Base-by-base conservation (phyloP, 2,113 vertebrate genomes). In the Pyrgilauda ruficollis region DNA sequence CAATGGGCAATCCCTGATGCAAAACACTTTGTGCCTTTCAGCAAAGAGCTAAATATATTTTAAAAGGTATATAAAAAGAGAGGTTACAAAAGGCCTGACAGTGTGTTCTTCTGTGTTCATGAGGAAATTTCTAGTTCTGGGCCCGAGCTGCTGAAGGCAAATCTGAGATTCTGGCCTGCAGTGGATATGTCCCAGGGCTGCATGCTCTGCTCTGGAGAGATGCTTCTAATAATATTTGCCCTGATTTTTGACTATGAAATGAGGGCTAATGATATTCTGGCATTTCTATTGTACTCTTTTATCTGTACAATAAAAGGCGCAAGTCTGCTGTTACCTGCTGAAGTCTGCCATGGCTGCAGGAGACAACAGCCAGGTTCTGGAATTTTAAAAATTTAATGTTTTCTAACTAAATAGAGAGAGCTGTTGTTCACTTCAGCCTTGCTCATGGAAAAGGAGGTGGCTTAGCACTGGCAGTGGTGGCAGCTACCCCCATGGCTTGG, bases 211-310 rank as follows among this genome's bases (percentile, higher is more conserved):
- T 53, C 30, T 75, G 43, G 55, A 27, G 66, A 78, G 20, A 62
- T 58, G 23, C 62, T 91, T 84, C 64, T 91, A 84, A 58, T 59
- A 82, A 62, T 46, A 37, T 92, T 77, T 91, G 50, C 33, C 46
- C 46, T 49, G 26, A 4, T 84, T 92, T 94, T 50, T 28, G 26
- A 55, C 77, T 6, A 2, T 63, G 35, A 84, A 91, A 84, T 78
- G 64, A 80, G 84, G 23, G 11, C 46, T 74, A 63, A 63, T 53
- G 55, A 24, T 87, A 64, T 87, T 61, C 33, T 63, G 68, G 52
- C 23, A 18, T 56, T 56, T 14, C 8, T 56, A 56, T 14, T 53
- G 49, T 27, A 2, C 15, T 72, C 17, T 80, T 81, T 72, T 58
- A 66, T 62, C 69, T 78, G 50, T 37, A 5, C 39, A 46, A 18